phyloP scores from a whole-genome alignment of 2,113 vertebrate species.

The Varanus salvator region DNA sequence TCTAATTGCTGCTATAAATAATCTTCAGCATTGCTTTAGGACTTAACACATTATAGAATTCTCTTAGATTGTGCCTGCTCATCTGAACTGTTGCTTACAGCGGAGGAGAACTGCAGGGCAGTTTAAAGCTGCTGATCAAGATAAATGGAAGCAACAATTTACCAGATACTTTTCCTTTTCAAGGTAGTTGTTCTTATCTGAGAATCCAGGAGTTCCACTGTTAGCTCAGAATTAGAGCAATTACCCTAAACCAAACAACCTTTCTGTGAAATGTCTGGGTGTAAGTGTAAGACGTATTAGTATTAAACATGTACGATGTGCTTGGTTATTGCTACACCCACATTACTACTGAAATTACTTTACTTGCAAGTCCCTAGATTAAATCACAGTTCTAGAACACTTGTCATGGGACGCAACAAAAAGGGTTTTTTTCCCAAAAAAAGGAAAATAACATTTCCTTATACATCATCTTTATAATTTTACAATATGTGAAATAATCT shows the following conservation, averaged over 20 bases:
- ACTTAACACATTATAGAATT: neutral
- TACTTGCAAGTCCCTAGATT: conserved; percentile 48
- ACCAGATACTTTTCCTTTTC: conserved; percentile 48
- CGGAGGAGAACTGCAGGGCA: neutral
- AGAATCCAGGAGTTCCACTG: conserved; percentile 52
- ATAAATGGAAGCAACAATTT: conserved; percentile 28
- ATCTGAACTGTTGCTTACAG: neutral
- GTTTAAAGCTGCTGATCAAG: conserved; percentile 40
- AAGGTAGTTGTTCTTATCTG: conserved; percentile 41
- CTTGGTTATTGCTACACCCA: conserved; percentile 62
- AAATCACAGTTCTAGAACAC: conserved; percentile 67
- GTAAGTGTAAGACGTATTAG: conserved; percentile 60
- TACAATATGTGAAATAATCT: too few relatives aligned
- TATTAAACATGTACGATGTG: conserved; percentile 34
- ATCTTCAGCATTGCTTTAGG: neutral
- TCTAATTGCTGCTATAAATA: neutral
- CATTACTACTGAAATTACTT: conserved; percentile 58
- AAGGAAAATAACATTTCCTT: conserved; percentile 3
- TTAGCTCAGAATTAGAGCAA: conserved; percentile 7
- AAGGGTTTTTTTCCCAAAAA: neutral
- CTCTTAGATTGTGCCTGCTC: neutral
- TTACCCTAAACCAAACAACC: conserved; percentile 36
- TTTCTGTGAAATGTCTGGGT: conserved; percentile 60
- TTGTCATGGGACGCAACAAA: conserved; percentile 2
- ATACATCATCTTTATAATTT: neutral